Conservation (phyloP, 2,888 invertebrate species). For the Drosophila anceps region DNA sequence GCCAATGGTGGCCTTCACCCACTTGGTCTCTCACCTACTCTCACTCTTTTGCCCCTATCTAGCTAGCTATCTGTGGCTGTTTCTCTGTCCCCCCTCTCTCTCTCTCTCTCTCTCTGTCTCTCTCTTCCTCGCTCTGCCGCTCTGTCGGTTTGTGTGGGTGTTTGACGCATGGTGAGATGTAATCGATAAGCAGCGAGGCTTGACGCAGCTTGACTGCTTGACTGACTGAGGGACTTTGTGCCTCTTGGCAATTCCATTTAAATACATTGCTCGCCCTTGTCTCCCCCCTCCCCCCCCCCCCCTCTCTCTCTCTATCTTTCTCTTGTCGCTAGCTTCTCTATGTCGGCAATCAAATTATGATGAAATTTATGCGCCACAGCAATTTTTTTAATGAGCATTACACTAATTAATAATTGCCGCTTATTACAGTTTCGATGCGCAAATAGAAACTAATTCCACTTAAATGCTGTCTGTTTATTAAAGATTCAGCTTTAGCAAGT, state of each 20-base stretch:
- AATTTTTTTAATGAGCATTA: slow-evolving; percentile 72
- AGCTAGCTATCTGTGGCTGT: background rate
- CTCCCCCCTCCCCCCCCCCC: no score
- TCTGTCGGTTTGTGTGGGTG: slow-evolving; percentile 27
- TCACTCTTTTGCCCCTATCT: background rate
- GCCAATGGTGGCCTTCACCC: slow-evolving; percentile 61
- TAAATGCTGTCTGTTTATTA: background rate
- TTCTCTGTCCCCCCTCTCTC: background rate
- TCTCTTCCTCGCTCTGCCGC: background rate
- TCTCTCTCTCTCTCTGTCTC: background rate
- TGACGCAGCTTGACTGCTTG: slow-evolving; percentile 50
- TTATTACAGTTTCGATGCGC: slow-evolving; percentile 27
- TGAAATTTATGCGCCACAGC: slow-evolving; percentile 61
- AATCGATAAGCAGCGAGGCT: slow-evolving; percentile 74
- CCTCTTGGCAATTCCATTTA: slow-evolving; percentile 70
- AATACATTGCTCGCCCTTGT: slow-evolving; percentile 22
- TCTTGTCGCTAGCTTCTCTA: background rate
- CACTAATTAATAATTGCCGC: slow-evolving; percentile 68
- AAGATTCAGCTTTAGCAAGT: background rate
- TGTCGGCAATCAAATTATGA: slow-evolving; percentile 65
- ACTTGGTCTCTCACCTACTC: background rate
- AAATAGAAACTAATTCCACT: slow-evolving; percentile 4
- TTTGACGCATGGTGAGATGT: slow-evolving; percentile 63
- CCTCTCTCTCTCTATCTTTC: background rate
- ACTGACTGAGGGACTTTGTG: slow-evolving; percentile 33